Evolutionary conservation across 2,113 vertebrate species (phyloP), one percentile per base, ranked within the genome.

Genomic region (Girardinichthys multiradiatus): DNA sequence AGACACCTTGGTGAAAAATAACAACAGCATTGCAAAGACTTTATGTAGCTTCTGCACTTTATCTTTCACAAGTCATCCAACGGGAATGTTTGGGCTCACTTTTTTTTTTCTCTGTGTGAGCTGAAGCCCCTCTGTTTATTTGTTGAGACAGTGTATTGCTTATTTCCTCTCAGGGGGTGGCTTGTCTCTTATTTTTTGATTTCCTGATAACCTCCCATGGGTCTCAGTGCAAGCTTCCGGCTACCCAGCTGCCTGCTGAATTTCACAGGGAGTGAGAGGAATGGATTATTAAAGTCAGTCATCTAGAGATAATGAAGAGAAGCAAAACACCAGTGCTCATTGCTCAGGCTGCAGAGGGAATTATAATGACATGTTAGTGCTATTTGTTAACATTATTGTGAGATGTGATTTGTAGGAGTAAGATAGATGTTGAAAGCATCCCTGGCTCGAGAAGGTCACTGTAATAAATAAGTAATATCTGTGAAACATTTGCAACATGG

Each of bases 251-350:
- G 86, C 81, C 88, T 82, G 76, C 90, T 85, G 90, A 88, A 86
- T 92, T 91, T 91, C 83, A 87, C 88, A 83, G 87, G 87, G 85
- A 83, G 67, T 65, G 86, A 75, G 81, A 83, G 81, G 85, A 86
- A 82, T 81, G 81, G 1, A 92, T 91, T 90, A 90, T 85, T 85
- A 91, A 88, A 90, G 73, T 82, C 89, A 93, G 91, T 91, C 92
- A 92, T 93, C 89, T 90, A 88, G 83, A 91, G 87, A 91, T 92
- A 93, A 93, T 91, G 89, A 94, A 94, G 88, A 90, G 88, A 86
- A 91, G 82, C 86, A 87, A 92, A 91, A 92, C 90, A 89, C 84
- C 87, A 89, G 77, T 70, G 85, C 78, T 85, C 82, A 81, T 85
- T 76, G 82, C 83, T 89, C 76, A 68, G 57, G 80, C 77, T 76